Conservation (phyloP, 2,888 invertebrate genomes). For the Ariolimax columbianus region DNA sequence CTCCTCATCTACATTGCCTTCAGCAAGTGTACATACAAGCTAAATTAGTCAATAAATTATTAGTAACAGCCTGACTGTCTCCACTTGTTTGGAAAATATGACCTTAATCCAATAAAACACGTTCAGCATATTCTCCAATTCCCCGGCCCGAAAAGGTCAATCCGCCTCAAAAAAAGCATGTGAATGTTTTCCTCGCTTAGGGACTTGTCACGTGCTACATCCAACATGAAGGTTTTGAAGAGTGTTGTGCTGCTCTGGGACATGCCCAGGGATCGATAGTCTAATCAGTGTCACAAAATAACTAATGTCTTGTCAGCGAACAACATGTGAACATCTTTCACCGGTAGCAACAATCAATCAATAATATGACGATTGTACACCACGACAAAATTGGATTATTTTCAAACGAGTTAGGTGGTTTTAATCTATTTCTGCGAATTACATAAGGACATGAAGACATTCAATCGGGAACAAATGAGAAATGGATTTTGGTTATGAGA, state of each 20-base stretch:
- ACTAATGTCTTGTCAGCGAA: slow-evolving; percentile 15
- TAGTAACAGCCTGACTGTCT: not conserved
- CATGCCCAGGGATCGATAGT: not conserved
- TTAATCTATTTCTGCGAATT: no score
- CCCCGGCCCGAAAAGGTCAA: not conserved
- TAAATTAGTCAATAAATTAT: not conserved
- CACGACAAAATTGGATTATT: not conserved
- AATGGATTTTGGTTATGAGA: no score
- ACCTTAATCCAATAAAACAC: not conserved
- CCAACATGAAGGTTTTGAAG: not conserved
- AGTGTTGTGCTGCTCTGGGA: not conserved
- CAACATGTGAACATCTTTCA: slow-evolving; percentile 3
- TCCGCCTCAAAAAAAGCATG: not conserved
- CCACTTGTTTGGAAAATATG: not conserved
- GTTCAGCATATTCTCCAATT: not conserved
- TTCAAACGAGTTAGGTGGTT: not conserved
- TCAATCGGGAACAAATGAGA: no score
- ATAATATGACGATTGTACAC: not conserved
- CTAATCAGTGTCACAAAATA: slow-evolving; percentile 25
- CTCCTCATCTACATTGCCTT: no score
- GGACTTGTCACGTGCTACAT: not conserved
- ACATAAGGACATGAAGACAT: no score
- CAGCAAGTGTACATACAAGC: no score
- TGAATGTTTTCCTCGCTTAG: not conserved
- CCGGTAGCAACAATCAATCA: not conserved